Percentiles rank a stretch among this genome's conserved stretches.
phyloP scores from a whole-genome alignment of 2,113 vertebrate genomes.

The Heterotilapia buettikoferi region DNA sequence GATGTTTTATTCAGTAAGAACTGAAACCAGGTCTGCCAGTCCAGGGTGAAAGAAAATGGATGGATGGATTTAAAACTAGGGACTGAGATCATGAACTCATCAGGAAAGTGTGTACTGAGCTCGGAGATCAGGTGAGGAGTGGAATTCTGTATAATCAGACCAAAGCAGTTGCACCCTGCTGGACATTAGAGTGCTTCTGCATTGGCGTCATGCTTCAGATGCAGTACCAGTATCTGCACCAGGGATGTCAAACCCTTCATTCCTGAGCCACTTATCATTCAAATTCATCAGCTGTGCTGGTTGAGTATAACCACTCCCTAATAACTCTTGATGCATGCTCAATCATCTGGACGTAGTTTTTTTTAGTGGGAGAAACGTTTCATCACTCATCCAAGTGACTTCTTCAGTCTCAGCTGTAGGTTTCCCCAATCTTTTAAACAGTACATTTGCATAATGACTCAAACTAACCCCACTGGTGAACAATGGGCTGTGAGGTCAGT shows the following conservation, averaged over 20 bases:
- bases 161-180: background rate
- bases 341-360: background rate
- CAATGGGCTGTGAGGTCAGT: background rate
- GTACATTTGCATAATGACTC: background rate
- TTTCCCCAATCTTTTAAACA: background rate
- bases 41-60: background rate
- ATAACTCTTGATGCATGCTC: background rate
- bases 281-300: background rate
- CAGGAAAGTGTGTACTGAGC: background rate
- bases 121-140: fast-evolving
- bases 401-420: background rate
- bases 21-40: background rate
- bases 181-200: background rate
- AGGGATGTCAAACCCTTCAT: background rate
- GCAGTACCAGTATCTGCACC: background rate
- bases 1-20: background rate
- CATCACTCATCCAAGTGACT: background rate
- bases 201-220: background rate
- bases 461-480: background rate
- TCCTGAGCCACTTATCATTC: background rate
- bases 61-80: background rate
- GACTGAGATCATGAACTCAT: background rate
- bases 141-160: background rate
- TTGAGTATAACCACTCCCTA: background rate
- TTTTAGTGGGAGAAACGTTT: fast-evolving